Conservation (phyloP, 2,797 vertebrate species). For the Anguilla obscura region DNA sequence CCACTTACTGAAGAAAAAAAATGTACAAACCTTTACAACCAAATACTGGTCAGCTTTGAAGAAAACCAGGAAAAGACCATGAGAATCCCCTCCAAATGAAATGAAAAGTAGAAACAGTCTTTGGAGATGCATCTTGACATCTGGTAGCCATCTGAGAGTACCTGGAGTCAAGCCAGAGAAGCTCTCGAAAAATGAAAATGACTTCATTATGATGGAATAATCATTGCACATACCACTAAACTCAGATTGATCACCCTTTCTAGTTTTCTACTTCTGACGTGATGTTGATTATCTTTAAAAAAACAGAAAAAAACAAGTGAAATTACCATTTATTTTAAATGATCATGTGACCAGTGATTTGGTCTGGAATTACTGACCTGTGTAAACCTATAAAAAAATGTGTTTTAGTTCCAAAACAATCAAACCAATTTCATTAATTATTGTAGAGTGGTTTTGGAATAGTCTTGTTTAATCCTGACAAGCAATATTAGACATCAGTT, state of each 20-base stretch:
- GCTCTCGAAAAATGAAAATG: slow-evolving; percentile 62
- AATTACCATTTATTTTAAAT: background rate
- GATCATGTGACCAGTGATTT: background rate
- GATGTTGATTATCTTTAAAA: too few relatives aligned
- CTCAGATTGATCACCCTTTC: slow-evolving; percentile 17
- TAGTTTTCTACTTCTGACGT: background rate
- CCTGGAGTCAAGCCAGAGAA: slow-evolving; percentile 65
- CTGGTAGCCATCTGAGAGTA: slow-evolving; percentile 72
- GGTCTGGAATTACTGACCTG: background rate
- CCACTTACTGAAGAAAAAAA: background rate
- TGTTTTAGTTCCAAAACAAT: background rate
- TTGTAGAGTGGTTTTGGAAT: background rate
- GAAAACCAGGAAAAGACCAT: slow-evolving; percentile 10
- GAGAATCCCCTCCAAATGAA: slow-evolving; percentile 36
- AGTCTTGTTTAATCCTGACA: background rate
- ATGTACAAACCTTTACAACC: slow-evolving; percentile 19
- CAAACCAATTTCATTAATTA: background rate
- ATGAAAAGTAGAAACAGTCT: slow-evolving; percentile 56
- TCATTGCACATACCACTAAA: slow-evolving; percentile 49
- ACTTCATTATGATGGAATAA: slow-evolving; percentile 69
- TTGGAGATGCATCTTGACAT: slow-evolving; percentile 69
- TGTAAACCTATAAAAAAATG: background rate
- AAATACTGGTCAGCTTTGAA: slow-evolving; percentile 17
- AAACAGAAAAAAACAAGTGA: background rate
- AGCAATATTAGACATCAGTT: background rate